Conservation (phyloP, 2,888 invertebrate genomes). For the Dexiosoma caninum region DNA sequence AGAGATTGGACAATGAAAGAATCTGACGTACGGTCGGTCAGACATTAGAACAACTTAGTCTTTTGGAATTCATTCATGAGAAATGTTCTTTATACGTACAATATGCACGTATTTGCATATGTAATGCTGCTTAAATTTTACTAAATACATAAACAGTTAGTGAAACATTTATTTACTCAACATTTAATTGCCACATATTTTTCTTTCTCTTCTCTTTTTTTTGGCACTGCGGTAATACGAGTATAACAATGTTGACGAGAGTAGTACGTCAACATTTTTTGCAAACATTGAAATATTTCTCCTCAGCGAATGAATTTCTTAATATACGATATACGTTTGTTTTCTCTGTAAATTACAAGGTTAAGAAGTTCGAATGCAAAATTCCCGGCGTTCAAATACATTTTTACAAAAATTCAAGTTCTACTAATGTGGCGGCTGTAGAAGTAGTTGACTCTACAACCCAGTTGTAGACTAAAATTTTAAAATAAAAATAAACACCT, state of each 20-base stretch:
- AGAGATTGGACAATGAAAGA: neutral
- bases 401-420: no score
- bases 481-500: no score
- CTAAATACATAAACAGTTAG: slow-evolving; percentile 21
- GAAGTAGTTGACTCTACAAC: no score
- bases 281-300: neutral
- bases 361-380: neutral
- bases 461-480: no score
- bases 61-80: no score
- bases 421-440: no score
- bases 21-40: neutral
- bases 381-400: neutral
- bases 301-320: neutral
- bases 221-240: neutral
- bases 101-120: neutral
- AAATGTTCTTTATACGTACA: neutral
- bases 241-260: slow-evolving; percentile 21
- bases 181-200: slow-evolving; percentile 38
- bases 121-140: slow-evolving; percentile 8
- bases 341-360: neutral
- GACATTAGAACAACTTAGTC: neutral
- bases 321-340: neutral
- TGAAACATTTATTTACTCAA: slow-evolving; percentile 48
- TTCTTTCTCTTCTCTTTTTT: neutral
- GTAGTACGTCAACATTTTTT: slow-evolving; percentile 14